Evolutionary conservation across 2,888 invertebrate species (phyloP), one percentile per base, ranked within the genome.

Genomic region (Lasiommata megera): DNA sequence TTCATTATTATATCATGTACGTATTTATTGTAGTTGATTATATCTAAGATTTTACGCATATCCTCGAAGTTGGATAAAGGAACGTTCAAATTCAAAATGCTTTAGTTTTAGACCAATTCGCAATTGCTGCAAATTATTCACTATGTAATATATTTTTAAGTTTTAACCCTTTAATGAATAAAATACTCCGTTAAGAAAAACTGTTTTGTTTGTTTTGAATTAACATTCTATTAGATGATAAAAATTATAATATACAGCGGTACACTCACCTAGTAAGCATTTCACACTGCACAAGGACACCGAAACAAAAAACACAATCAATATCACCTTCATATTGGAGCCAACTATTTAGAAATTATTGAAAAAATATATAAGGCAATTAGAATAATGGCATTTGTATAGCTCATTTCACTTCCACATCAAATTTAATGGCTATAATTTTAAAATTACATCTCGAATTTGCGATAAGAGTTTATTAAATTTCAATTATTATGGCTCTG

Each of bases 401-500:
- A 38, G 38, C 38, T 38, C 46, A 54, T 36, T 23, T 23, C 44
- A 37, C 8, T 38, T 16, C 11, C 9, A 23, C 14, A 28, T 51
- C 8, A 51, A 51, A 29, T 14, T 40, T 31, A 41, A 18, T 11
- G 18, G 9, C 31, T 40, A 29, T 40, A 29, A 57, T 18, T 46
- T 37, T 17, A 17, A 16, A 46, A 47, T 52, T 57, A 29, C 18
- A 47, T 47, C 34, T 31, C 23, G 11, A 12, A 23, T 40, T 38
- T 8, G 18, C 17, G 60, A 58, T 61, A 57, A 57, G 44, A n/a
- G 52, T 3, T 7, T 12, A 12, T 29, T 44, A 2, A 6, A 11
- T 14, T n/a, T 37, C 14, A 1, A 14, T 6, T 6, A 14, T 37
- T 14, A 6, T 14, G 12, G 1, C 11, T 34, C 11, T 34, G 34